Base-by-base conservation (phyloP, 2,113 vertebrate species). In the Anguilla rostrata region DNA sequence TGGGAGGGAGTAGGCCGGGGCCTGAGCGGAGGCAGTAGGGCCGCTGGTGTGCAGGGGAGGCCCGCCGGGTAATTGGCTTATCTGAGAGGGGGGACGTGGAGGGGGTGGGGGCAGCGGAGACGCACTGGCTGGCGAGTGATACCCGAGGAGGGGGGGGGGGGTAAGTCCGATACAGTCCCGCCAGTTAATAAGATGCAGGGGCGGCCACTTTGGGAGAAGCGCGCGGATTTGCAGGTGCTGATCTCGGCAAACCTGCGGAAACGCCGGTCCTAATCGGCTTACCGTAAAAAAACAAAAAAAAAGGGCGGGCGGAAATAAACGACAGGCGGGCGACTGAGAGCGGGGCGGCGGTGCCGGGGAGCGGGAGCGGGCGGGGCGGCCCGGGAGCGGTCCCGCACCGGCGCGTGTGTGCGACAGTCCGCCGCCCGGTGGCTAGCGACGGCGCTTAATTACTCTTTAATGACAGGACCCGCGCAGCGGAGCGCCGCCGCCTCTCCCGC, bases 401-500 rank as follows among this genome's bases (percentile, higher is more conserved):
- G 39, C 39, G 46, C 41, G 29, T 12, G 46, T 29, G 29, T 5
- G 34, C 29, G 82, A 41, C 15, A 49, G 20, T 46, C 40, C 12
- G 20, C 66, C 39, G 71, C 79, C 66, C 40, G n/a, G 39, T 4
- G 12, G 46, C 29, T 63, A 75, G n/a, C 71, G 87, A 75, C 83
- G 87, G 9, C 84, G 78, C n/a, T 78, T 85, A 87, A 87, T 84
- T 78, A 81, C 75, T 78, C 53, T 57, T 39, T 87, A 82, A 87
- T 53, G 83, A 85, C 78, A 56, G 87, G 78, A 40, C 87, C 60
- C 41, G 53, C 66, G 80, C 83, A 78, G 82, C 84, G 53, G 39
- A 41, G 49, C 75, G 43, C 71, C 83, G 82, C 79, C 39, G 83
- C 56, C 43, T 39, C 75, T 49, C 15, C 78, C 71, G 83, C 63